Base-by-base conservation (phyloP, 1,140 invertebrate species). In the Eurytemora carolleeae region DNA sequence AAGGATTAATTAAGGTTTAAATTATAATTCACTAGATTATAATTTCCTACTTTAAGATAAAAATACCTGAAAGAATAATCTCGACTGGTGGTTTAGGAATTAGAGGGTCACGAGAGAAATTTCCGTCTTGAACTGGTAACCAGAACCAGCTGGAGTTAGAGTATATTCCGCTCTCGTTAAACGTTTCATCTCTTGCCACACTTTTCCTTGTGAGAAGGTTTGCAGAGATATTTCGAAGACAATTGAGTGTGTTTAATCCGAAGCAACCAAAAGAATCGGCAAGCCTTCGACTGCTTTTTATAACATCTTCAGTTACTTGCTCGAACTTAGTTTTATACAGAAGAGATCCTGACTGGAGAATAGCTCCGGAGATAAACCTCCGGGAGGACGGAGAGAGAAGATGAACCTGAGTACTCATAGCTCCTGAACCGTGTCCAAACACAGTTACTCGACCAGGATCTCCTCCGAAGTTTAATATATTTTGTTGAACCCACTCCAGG, bases 401-500 rank as follows among this genome's bases (percentile, higher is more conserved):
- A 75, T 96, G 92, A 68, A 96, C 76, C 17, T 85, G 86, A 1
- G 97, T 87, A 53, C 88, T 88, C 3, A 88, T 73, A 17, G 79
- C 79, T 2, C 77, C 78, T 57, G 73, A 67, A 1, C 75, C 75
- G 58, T 78, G 76, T 1, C 78, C 78, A 68, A 80, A 73, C 2
- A 79, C 58, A 1, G 77, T 76, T 12, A 79, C 72, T 24, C 72
- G 70, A 12, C 70, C 80, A 0, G 88, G 82, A 76, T 96, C 85
- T 12, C 83, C 92, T 22, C 87, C 87, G 70, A 95, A 95, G 24
- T 85, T 82, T 3, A 80, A 83, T 19, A 92, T 78, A 74, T 95
- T 95, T 70, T 92, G 86, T 63, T 84, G 80, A 24, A 95, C 77
- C 89, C 88, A 92, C 69, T 91, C 86, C 24, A 92, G 77, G 1